These are phyloP conservation scores for Dendrolimus punctatus DNA, from an alignment of 1,140 invertebrate genomes.

Conservation along the genomic window DNA sequence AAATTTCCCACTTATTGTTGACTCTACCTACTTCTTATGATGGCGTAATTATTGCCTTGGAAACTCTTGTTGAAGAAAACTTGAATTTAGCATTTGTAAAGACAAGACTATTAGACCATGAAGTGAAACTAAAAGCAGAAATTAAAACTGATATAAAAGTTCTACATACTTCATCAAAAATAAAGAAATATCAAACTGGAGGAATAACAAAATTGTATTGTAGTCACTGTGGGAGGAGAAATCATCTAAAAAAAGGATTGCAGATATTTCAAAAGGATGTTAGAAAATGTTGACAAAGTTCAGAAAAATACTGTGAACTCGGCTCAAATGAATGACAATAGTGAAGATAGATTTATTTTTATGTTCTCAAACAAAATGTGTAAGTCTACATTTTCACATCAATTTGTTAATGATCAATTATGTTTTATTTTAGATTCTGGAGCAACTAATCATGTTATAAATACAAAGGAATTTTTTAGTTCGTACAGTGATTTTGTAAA, in stretches of 20 bases:
- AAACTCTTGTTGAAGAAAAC: constrained; percentile 45
- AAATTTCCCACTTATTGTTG: constrained; percentile 48
- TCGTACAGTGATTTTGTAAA: constrained; percentile 15
- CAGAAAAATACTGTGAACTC: too few relatives aligned
- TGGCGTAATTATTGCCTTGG: constrained; percentile 48
- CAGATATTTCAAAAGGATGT: too few relatives aligned
- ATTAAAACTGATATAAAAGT: constrained; percentile 4
- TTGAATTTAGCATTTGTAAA: constrained; percentile 50
- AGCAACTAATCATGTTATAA: constrained; percentile 40
- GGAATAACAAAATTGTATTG: constrained; percentile 6
- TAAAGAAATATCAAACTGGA: constrained; percentile 21
- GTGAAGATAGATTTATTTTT: too few relatives aligned
- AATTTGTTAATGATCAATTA: constrained; percentile 10
- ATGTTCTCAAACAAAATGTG: too few relatives aligned
- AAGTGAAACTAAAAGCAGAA: constrained; percentile 39
- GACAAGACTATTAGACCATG: constrained; percentile 48
- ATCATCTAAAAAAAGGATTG: too few relatives aligned
- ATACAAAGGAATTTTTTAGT: constrained; percentile 26
- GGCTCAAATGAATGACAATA: too few relatives aligned
- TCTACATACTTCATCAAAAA: constrained; percentile 2
- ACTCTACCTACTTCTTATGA: constrained; percentile 43
- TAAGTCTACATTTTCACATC: too few relatives aligned
- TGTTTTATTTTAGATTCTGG: constrained; percentile 41
- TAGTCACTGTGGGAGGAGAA: too few relatives aligned
- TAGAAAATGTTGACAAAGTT: too few relatives aligned